A percentile compares a stretch with the other conserved stretches of the same genome.
Conservation (phyloP, 1,140 invertebrate species). For the Aporrectodea caliginosa region DNA sequence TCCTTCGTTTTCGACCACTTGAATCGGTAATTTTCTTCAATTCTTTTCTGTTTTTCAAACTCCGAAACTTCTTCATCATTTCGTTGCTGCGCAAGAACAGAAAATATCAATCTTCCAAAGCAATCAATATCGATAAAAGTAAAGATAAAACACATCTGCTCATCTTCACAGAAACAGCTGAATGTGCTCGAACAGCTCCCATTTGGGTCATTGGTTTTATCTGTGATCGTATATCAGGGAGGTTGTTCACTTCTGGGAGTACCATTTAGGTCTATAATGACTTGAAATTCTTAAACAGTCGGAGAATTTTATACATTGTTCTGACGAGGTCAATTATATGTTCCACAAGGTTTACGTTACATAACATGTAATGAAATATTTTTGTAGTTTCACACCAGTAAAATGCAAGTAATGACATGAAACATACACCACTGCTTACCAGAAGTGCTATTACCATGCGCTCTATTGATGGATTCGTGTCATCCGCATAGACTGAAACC, state of each 20-base stretch:
- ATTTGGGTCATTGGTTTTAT: too few relatives aligned
- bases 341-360: too few relatives aligned
- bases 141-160: neutral
- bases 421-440: neutral
- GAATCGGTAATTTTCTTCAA: constrained; percentile 1
- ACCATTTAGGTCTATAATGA: neutral
- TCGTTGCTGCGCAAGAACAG: too few relatives aligned
- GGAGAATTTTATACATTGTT: neutral
- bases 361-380: neutral
- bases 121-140: neutral
- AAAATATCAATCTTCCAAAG: neutral
- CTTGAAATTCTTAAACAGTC: neutral
- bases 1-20: neutral
- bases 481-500: neutral
- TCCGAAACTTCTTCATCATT: neutral
- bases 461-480: neutral
- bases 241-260: neutral
- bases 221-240: neutral
- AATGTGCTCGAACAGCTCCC: too few relatives aligned
- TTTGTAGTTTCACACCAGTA: neutral
- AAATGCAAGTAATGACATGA: neutral
- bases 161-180: neutral
- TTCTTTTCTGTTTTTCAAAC: neutral
- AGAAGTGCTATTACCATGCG: neutral
- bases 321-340: too few relatives aligned